phyloP scores from a whole-genome alignment of 2,113 vertebrate genomes.

The Psittacula cyanocephala region DNA sequence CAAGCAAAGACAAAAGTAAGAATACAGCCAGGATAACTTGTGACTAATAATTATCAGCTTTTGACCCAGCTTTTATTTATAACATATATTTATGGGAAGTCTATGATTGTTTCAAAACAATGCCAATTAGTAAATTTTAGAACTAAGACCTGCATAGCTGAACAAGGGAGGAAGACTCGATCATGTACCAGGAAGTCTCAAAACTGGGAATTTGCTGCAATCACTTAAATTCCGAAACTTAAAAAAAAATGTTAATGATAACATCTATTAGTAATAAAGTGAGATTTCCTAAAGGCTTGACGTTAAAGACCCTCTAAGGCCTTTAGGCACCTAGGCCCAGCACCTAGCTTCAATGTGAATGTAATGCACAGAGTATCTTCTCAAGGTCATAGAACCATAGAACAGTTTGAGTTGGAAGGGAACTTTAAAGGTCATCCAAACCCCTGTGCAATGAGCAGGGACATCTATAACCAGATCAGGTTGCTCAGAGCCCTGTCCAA shows the following conservation, averaged over 20 bases:
- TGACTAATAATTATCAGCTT: not conserved
- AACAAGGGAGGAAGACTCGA: not conserved
- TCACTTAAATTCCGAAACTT: not conserved
- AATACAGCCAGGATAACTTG: not conserved
- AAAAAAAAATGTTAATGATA: not conserved
- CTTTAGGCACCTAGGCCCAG: not conserved
- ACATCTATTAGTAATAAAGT: not conserved
- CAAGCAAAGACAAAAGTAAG: not conserved
- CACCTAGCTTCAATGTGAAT: not conserved
- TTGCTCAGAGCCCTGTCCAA: not conserved
- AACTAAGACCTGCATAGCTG: not conserved
- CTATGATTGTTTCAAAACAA: not conserved
- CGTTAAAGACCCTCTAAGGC: not conserved
- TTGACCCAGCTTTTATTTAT: not conserved
- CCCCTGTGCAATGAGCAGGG: rapidly evolving
- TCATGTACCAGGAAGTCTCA: not conserved
- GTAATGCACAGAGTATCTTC: not conserved
- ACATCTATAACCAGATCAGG: not conserved
- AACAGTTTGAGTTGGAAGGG: not conserved
- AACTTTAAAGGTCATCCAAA: not conserved
- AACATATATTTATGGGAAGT: not conserved
- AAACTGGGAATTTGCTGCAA: not conserved
- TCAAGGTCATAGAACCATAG: not conserved
- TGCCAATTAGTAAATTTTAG: not conserved
- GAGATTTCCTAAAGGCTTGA: not conserved